Evolutionary conservation across 2,888 invertebrate species (phyloP).

Genomic region (Pimpla rufipes): DNA sequence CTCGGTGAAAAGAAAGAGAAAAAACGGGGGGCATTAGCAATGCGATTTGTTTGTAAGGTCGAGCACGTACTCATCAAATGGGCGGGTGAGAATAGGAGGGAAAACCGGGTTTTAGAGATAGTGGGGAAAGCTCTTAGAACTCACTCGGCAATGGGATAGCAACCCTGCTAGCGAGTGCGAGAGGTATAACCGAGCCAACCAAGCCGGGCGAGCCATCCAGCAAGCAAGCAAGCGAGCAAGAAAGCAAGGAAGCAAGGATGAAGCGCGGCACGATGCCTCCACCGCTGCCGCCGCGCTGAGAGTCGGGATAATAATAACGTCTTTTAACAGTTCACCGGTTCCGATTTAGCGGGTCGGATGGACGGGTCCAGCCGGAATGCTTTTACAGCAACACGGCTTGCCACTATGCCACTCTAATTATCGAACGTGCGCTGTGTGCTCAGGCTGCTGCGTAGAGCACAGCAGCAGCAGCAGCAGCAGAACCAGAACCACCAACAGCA

Average conservation of each 20-base stretch:
- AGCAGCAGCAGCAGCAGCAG: not conserved
- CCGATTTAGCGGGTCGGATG: conserved; percentile 71
- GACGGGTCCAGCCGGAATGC: conserved; percentile 72
- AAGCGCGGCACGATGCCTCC: not conserved
- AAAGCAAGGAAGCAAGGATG: not conserved
- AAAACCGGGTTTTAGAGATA: conserved; percentile 9
- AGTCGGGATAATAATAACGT: conserved; percentile 65
- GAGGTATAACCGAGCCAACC: conserved; percentile 12
- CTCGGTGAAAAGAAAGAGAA: not conserved
- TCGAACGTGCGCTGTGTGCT: conserved; percentile 62
- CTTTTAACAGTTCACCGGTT: conserved; percentile 72
- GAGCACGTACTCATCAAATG: conserved; percentile 38
- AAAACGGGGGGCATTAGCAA: conserved; percentile 22
- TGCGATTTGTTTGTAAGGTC: conserved; percentile 31
- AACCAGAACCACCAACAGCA: not conserved
- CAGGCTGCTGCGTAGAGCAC: conserved; percentile 40
- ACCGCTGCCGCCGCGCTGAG: not conserved
- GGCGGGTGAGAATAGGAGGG: conserved; percentile 23
- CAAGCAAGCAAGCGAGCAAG: conserved; percentile 8
- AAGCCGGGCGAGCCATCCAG: not conserved
- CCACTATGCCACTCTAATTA: conserved; percentile 80
- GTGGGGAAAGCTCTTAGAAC: conserved; percentile 35
- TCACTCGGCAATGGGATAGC: not conserved
- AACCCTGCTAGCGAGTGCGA: not conserved
- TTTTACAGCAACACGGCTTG: conserved; percentile 79